phyloP scores from a whole-genome alignment of 2,888 invertebrate species.

The Steinernema scapterisci region DNA sequence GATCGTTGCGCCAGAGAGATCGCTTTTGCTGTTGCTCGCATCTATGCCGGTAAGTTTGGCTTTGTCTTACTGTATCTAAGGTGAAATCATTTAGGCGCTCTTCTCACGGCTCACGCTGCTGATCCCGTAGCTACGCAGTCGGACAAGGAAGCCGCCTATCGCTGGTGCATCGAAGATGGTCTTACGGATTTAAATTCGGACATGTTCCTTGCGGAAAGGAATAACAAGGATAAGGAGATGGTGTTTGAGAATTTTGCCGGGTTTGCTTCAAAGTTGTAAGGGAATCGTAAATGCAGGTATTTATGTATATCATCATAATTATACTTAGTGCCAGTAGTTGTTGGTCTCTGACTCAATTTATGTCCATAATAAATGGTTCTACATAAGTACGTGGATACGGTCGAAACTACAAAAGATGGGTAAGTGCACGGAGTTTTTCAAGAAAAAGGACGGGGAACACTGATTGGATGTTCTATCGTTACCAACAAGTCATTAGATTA shows the following conservation, averaged over 20 bases:
- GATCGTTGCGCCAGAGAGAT: constrained; percentile 71
- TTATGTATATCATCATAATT: neutral
- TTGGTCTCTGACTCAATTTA: too few species aligned
- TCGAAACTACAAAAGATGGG: too few species aligned
- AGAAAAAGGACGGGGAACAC: too few species aligned
- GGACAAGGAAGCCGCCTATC: constrained; percentile 52
- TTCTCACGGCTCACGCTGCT: constrained; percentile 68
- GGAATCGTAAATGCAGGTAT: neutral
- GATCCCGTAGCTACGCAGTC: constrained; percentile 49
- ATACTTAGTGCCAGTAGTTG: too few species aligned
- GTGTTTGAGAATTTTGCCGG: constrained; percentile 52
- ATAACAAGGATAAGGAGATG: constrained; percentile 47
- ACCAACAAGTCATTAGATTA: too few species aligned
- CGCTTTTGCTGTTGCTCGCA: constrained; percentile 70
- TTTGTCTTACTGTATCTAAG: neutral
- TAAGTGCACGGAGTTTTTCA: too few species aligned
- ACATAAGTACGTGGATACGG: too few species aligned
- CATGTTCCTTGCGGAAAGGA: constrained; percentile 44
- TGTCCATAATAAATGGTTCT: too few species aligned
- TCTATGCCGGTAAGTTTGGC: constrained; percentile 67
- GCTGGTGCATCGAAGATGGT: constrained; percentile 50
- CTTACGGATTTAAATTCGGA: constrained; percentile 47
- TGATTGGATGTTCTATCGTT: too few species aligned
- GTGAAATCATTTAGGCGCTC: constrained; percentile 56
- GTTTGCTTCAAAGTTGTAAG: constrained; percentile 19